phyloP scores from a whole-genome alignment of 2,888 invertebrate species.

The Alloplasta piceator region DNA sequence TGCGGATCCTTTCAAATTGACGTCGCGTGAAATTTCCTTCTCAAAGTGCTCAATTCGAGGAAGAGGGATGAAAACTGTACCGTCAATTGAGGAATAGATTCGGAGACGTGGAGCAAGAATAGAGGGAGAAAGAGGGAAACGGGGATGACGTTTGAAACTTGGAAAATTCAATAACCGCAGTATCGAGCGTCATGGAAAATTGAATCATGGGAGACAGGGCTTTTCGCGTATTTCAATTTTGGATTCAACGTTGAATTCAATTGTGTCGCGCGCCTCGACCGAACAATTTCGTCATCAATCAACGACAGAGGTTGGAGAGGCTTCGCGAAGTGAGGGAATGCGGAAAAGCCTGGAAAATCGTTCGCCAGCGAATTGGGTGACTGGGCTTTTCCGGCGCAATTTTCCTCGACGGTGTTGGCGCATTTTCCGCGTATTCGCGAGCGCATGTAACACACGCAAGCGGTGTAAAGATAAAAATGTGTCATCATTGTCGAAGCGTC shows the following conservation, averaged over 20 bases:
- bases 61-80: not conserved
- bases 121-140: not conserved
- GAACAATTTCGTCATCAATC: slow-evolving; percentile 55
- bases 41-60: not conserved
- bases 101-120: not conserved
- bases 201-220: slow-evolving; percentile 39
- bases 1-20: not conserved
- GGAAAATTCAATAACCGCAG: slow-evolving; percentile 42
- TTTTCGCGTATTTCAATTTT: slow-evolving; percentile 51
- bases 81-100: not conserved
- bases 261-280: slow-evolving; percentile 27
- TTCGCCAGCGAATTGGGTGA: slow-evolving; percentile 52
- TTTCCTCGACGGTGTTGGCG: not conserved
- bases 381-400: slow-evolving; percentile 29
- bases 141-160: not conserved
- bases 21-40: not conserved
- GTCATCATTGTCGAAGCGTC: slow-evolving; percentile 1
- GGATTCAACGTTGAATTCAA: slow-evolving; percentile 38
- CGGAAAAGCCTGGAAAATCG: slow-evolving; percentile 47
- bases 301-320: not conserved
- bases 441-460: not conserved
- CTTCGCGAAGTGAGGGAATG: slow-evolving; percentile 54
- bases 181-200: slow-evolving; percentile 31
- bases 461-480: slow-evolving; percentile 1
- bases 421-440: not conserved